Conservation (phyloP, 1,140 invertebrate genomes). For the Pygmarrhopalites habei region DNA sequence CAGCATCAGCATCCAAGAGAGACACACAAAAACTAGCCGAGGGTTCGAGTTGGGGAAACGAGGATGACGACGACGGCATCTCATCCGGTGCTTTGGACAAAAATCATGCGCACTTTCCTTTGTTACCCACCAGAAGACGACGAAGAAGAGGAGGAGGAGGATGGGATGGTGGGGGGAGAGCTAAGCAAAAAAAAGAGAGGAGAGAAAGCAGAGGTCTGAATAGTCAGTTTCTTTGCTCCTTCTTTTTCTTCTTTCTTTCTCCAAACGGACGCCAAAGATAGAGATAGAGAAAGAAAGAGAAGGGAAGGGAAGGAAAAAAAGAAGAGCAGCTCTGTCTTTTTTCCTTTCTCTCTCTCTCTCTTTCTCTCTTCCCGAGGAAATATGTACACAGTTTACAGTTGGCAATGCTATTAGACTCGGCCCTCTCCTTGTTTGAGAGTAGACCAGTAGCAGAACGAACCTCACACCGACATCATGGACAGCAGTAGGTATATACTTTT, state of each 20-base stretch:
- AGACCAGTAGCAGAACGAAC: not conserved
- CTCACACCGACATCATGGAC: not conserved
- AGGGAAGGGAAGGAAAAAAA: not conserved
- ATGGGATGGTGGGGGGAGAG: not conserved
- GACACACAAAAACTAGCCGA: not conserved
- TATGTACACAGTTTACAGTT: too few species aligned
- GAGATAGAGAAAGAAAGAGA: conserved; percentile 8
- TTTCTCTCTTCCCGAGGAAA: conserved; percentile 9
- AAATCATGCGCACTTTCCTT: conserved; percentile 17
- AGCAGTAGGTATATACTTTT: not conserved
- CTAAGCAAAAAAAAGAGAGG: not conserved
- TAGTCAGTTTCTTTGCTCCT: too few species aligned
- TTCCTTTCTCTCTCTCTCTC: conserved; percentile 2
- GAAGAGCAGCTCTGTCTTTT: conserved; percentile 11
- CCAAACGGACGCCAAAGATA: not conserved
- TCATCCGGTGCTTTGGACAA: not conserved
- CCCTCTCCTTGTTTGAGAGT: not conserved
- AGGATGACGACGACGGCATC: not conserved
- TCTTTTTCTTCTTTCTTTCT: too few species aligned
- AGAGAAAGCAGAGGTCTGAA: not conserved
- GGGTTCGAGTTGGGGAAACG: not conserved
- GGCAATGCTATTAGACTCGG: too few species aligned
- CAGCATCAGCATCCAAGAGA: not conserved
- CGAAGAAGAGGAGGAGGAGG: conserved; percentile 5
- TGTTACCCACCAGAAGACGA: not conserved